These are phyloP conservation scores for Chlorodrepanis virens DNA, from an alignment of 2,113 vertebrate species.

Conservation along the genomic window DNA sequence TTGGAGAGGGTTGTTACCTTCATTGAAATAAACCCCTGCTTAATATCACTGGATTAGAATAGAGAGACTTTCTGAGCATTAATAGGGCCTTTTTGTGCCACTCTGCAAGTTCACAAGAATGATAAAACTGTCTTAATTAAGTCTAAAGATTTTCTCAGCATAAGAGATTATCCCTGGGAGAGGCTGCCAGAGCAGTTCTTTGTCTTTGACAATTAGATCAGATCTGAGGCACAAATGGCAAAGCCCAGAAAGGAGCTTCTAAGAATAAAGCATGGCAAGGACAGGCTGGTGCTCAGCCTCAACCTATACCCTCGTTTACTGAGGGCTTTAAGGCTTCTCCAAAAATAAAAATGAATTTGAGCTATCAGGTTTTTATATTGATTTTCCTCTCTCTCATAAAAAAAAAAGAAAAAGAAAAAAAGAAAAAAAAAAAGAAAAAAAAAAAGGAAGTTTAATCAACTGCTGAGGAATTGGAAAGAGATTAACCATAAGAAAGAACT, in stretches of 20 bases:
- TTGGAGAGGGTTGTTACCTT: background rate
- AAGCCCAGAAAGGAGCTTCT: background rate
- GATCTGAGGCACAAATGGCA: background rate
- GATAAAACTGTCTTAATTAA: conserved; percentile 55
- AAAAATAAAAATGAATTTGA: background rate
- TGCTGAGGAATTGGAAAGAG: background rate
- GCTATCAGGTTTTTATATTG: background rate
- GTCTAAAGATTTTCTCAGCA: conserved; percentile 44
- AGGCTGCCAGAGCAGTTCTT: background rate
- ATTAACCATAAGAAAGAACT: background rate
- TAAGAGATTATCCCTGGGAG: conserved; percentile 39
- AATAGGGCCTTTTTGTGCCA: background rate
- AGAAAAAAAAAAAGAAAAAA: background rate
- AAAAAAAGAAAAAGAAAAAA: background rate
- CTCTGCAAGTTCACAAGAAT: conserved; percentile 27
- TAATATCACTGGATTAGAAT: conserved; percentile 8
- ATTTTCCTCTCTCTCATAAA: background rate
- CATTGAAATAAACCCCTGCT: conserved; percentile 1
- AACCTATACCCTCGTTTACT: background rate
- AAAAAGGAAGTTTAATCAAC: background rate
- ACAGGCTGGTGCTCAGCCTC: background rate
- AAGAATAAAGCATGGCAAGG: background rate
- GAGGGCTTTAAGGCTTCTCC: background rate
- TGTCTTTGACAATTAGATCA: conserved; percentile 28
- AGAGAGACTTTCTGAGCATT: background rate